Evolutionary conservation across 2,113 vertebrate species (phyloP).

Genomic region (Phyllostomus hastatus): DNA sequence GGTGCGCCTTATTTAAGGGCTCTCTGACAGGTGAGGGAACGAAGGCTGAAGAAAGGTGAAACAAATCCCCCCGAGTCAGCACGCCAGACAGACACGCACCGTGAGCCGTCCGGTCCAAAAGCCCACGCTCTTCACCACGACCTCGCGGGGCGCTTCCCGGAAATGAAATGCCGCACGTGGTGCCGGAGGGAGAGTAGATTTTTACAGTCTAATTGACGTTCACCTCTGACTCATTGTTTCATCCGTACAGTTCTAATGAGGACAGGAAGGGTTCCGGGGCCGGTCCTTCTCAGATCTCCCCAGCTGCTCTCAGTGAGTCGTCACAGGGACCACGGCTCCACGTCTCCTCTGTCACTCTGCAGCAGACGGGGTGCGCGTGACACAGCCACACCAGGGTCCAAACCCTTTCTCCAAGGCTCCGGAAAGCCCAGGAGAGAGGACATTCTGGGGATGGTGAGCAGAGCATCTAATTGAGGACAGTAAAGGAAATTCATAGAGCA

Average conservation of each 20-base stretch:
- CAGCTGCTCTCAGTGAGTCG: neutral
- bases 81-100: neutral
- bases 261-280: neutral
- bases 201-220: neutral
- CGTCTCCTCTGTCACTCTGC: neutral
- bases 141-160: neutral
- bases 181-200: neutral
- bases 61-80: neutral
- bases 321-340: fast-evolving
- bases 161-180: neutral
- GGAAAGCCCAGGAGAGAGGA: neutral
- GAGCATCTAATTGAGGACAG: neutral
- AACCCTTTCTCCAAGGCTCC: neutral
- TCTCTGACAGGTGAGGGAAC: neutral
- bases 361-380: neutral
- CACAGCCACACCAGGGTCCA: neutral
- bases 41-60: neutral
- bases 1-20: neutral
- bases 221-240: neutral
- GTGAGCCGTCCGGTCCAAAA: neutral
- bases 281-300: neutral
- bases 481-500: neutral
- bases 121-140: neutral
- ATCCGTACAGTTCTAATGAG: neutral
- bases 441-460: neutral